Evolutionary conservation across 2,797 vertebrate species (phyloP).

Genomic region (Crocidura indochinensis): DNA sequence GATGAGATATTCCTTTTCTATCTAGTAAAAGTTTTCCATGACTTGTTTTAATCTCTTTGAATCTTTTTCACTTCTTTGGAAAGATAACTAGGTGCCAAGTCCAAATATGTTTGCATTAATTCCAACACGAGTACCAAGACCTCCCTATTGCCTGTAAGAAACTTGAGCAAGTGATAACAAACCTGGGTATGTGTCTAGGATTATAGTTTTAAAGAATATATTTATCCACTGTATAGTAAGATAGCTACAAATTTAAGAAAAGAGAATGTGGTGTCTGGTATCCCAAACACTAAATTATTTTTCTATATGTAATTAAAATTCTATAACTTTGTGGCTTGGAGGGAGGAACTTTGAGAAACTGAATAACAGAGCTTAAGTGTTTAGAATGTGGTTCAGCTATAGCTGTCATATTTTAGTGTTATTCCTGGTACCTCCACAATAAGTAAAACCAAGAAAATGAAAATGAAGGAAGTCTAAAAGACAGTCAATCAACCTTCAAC

Average conservation of each 20-base stretch:
- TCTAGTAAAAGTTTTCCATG: not conserved
- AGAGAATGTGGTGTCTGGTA: not conserved
- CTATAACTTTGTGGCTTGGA: not conserved
- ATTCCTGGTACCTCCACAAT: no score
- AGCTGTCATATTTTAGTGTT: no score
- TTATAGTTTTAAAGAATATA: not conserved
- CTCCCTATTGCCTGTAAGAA: not conserved
- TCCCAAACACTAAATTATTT: not conserved
- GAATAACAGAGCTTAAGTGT: no score
- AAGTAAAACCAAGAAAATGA: no score
- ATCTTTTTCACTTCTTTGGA: slow-evolving; percentile 34
- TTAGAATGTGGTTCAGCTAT: no score
- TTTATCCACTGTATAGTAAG: not conserved
- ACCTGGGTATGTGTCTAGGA: not conserved
- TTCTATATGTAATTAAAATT: not conserved
- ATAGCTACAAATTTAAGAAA: not conserved
- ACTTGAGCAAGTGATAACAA: not conserved
- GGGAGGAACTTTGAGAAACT: not conserved
- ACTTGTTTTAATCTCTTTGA: slow-evolving; percentile 43
- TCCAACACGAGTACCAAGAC: not conserved
- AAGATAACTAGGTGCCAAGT: not conserved
- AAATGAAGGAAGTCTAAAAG: no score
- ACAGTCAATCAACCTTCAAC: no score
- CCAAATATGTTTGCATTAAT: slow-evolving; percentile 36
- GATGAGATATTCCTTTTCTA: slow-evolving; percentile 32